These are phyloP conservation scores for Drosophila chauvacae DNA, from an alignment of 1,140 invertebrate genomes.

Conservation along the genomic window DNA sequence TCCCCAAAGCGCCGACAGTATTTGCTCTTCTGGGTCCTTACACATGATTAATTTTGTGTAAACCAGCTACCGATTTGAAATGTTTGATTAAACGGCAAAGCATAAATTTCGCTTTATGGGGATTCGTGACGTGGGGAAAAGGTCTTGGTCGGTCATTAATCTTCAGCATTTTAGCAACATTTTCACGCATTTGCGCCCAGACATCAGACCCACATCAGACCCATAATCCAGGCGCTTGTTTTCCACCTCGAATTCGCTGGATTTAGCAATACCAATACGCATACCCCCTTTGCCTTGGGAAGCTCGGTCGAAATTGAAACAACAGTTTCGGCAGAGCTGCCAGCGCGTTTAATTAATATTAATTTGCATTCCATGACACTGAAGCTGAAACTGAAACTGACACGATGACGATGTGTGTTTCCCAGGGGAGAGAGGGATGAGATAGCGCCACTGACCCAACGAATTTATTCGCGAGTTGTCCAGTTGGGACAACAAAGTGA, in stretches of 20 bases:
- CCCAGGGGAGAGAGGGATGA: constrained; percentile 2
- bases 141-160: constrained; percentile 32
- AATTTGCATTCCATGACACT: constrained; percentile 67
- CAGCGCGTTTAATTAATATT: constrained; percentile 72
- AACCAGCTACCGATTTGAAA: constrained; percentile 41
- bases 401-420: constrained; percentile 33
- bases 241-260: constrained; percentile 4
- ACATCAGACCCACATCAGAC: constrained; percentile 14
- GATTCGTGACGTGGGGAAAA: constrained; percentile 17
- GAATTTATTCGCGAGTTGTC: constrained; percentile 36
- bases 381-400: constrained; percentile 28
- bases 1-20: not conserved
- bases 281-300: constrained; percentile 13
- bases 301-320: constrained; percentile 56
- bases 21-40: not conserved
- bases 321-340: constrained; percentile 18
- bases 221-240: constrained; percentile 29
- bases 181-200: constrained; percentile 50
- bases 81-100: constrained; percentile 42
- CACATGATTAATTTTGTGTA: constrained; percentile 41
- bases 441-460: constrained; percentile 8
- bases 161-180: constrained; percentile 41
- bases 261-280: not conserved
- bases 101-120: constrained; percentile 47
- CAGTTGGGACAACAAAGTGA: constrained; percentile 60